These are phyloP conservation scores for Lasioglossum marginatum DNA, from an alignment of 2,888 invertebrate genomes.

Conservation along the genomic window DNA sequence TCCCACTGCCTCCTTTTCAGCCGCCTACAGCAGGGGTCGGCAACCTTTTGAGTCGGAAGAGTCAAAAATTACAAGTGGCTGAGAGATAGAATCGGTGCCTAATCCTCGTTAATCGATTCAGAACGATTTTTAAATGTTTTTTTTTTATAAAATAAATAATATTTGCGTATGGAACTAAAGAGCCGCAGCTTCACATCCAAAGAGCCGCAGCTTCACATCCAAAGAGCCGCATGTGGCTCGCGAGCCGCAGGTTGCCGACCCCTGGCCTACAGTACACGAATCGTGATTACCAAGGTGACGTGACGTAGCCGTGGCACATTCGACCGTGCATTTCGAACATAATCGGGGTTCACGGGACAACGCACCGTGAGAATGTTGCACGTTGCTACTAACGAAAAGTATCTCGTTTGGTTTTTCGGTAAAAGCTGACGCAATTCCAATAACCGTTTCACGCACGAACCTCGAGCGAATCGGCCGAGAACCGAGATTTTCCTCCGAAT, in stretches of 20 bases:
- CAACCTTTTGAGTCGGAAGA: no score
- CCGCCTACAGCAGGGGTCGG: neutral
- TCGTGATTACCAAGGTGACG: conserved; percentile 18
- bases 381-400: neutral
- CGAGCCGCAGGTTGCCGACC: no score
- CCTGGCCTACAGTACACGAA: conserved; percentile 4
- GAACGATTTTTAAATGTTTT: no score
- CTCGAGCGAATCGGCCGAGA: neutral
- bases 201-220: no score
- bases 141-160: no score
- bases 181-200: no score
- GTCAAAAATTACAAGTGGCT: no score
- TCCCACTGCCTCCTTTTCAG: neutral
- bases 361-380: neutral
- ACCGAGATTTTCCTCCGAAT: conserved; percentile 13
- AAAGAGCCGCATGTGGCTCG: no score
- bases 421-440: conserved; percentile 16
- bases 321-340: neutral
- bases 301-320: conserved; percentile 13
- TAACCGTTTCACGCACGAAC: neutral
- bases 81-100: no score
- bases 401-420: neutral
- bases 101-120: no score
- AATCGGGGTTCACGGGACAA: neutral
- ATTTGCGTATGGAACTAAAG: no score